Conservation (phyloP, 2,113 vertebrate genomes). For the Sorex araneus region DNA sequence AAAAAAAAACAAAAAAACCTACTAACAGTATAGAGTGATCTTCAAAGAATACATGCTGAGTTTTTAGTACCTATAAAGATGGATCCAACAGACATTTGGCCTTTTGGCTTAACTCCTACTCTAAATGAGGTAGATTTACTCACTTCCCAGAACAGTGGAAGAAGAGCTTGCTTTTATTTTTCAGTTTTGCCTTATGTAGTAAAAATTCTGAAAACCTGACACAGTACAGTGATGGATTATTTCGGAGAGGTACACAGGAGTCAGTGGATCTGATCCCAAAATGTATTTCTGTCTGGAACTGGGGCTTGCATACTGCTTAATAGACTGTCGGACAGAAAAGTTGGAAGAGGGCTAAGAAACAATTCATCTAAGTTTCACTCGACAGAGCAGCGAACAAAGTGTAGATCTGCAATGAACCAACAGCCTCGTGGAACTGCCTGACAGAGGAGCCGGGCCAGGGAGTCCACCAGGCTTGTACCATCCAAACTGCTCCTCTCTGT, state of each 20-base stretch:
- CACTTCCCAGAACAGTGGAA: constrained; percentile 54
- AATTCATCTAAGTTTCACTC: background rate
- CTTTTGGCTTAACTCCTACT: constrained; percentile 40
- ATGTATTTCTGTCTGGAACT: background rate
- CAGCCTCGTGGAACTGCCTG: background rate
- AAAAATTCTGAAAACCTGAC: constrained; percentile 43
- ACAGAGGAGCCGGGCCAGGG: background rate
- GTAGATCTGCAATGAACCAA: no score
- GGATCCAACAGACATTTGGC: constrained; percentile 4
- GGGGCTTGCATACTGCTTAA: background rate
- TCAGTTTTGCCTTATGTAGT: background rate
- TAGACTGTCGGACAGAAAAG: background rate
- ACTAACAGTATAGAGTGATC: background rate
- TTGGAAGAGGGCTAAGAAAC: background rate
- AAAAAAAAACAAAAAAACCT: background rate
- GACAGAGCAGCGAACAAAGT: background rate
- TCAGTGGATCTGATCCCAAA: background rate
- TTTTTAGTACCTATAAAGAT: constrained; percentile 40
- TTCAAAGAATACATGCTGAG: constrained; percentile 63
- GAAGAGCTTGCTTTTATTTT: constrained; percentile 42
- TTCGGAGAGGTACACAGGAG: background rate
- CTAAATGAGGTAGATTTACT: constrained; percentile 61
- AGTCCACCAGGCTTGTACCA: background rate
- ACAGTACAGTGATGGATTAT: background rate
- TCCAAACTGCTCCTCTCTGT: background rate